Evolutionary conservation across 2,888 invertebrate genomes (phyloP), one percentile per base, ranked within the genome.

Genomic region (Lasioglossum vierecki): DNA sequence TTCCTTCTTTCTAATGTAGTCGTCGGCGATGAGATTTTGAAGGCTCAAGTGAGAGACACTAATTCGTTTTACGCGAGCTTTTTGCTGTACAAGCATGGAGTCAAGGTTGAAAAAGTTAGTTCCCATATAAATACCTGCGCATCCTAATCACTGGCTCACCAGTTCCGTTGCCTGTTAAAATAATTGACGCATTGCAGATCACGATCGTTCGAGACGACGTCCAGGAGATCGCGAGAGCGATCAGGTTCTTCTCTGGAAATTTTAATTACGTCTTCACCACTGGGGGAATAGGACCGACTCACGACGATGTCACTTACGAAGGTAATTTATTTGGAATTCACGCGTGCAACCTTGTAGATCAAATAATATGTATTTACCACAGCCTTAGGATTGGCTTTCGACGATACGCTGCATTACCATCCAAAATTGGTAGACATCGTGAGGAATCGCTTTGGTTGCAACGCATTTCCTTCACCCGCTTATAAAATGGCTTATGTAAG

Each of bases 241-340:
- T 98, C 4, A 93, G 94, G 74, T 87, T 94, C 63, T 97, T 97
- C 92, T 97, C 97, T 4, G 91, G 94, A 4, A 94, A 92, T 77
- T 97, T 95, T 92, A 96, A 96, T 71, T 96, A 96, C 94, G 97
- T 98, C 13, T 95, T 98, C 81, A 97, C 98, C 0, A 96, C 97
- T 0, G 98, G 98, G 35, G 98, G 98, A 53, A 96, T 97, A 85
- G 97, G 97, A 22, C 97, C 97, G 1, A 97, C 97, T 26, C 97
- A 97, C 93, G 97, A 97, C 95, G 97, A 97, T 94, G 95, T 97
- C 90, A 97, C 97, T 1, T 97, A 96, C 95, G 96, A 97, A 95
- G 97, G 97, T 94, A 85, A n/a, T 83, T 68, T 76, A 26, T 49
- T 78, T 68, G 68, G 22, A 39, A 39, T 22, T 22, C 8, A 8